phyloP scores from a whole-genome alignment of 2,797 vertebrate species.

The Myripristis jacobus region DNA sequence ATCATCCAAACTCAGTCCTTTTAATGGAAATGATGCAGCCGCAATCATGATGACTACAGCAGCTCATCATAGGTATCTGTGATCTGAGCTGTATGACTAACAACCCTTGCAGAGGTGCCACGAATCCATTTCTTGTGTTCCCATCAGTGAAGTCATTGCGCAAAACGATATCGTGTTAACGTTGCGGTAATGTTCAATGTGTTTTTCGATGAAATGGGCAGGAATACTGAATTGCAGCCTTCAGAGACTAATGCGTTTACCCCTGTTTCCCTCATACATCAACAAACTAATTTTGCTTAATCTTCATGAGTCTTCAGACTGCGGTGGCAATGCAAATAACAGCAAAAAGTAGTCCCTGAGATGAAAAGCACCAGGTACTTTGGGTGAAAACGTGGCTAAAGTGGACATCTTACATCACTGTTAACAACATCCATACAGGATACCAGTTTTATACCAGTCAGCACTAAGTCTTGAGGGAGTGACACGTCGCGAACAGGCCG shows the following conservation, averaged over 20 bases:
- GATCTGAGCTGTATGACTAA: conserved; percentile 38
- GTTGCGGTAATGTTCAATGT: no score
- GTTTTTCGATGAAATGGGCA: no score
- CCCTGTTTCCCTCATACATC: no score
- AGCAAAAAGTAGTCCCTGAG: no score
- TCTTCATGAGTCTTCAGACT: no score
- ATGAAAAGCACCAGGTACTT: no score
- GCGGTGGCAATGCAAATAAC: no score
- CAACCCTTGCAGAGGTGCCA: conserved; percentile 5
- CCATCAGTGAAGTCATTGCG: conserved; percentile 29
- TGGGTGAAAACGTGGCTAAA: no score
- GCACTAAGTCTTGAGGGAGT: conserved; percentile 2
- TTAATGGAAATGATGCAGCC: conserved; percentile 11
- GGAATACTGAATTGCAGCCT: no score
- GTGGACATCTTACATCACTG: conserved; percentile 38
- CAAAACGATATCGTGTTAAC: no score
- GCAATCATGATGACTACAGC: conserved; percentile 37
- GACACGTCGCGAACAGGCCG: conserved; percentile 13
- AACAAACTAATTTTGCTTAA: no score
- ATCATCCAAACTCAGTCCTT: neutral
- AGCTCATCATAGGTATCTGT: conserved; percentile 21
- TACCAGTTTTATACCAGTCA: conserved; percentile 27
- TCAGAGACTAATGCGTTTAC: no score
- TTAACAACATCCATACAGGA: conserved; percentile 30
- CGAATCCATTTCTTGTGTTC: conserved; percentile 42